Conservation (phyloP, 2,888 invertebrate genomes). For the Callosobruchus maculatus region DNA sequence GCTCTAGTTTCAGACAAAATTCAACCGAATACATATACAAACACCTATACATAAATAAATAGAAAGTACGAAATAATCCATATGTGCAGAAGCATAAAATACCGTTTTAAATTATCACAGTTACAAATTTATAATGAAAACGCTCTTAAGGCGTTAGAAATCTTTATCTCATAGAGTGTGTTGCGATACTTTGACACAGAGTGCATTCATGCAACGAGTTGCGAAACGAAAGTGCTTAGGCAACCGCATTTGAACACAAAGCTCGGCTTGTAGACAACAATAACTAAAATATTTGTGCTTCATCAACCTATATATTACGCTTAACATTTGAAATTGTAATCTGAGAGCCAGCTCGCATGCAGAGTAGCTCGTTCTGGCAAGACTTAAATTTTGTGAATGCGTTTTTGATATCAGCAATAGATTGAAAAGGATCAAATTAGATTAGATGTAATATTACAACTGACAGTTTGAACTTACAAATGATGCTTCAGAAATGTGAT, state of each 20-base stretch:
- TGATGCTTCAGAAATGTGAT: no score
- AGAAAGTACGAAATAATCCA: neutral
- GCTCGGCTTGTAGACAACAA: neutral
- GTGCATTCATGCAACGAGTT: neutral
- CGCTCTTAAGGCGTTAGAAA: neutral
- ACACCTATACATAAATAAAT: neutral
- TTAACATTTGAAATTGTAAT: no score
- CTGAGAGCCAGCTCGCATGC: no score
- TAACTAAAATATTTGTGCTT: neutral
- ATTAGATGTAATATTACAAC: no score
- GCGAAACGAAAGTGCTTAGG: neutral
- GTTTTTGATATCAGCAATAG: no score
- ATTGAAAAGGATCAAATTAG: no score
- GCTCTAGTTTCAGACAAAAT: no score
- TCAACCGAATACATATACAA: no score
- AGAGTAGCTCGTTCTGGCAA: no score
- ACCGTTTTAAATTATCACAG: neutral
- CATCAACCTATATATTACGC: neutral
- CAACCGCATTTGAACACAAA: neutral
- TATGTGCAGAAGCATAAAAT: neutral
- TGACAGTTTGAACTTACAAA: no score
- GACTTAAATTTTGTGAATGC: no score
- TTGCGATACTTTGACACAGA: neutral
- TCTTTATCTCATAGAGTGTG: neutral
- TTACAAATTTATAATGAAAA: neutral